These are phyloP conservation scores for Trichopoda pennipes DNA, from an alignment of 2,888 invertebrate genomes.

Conservation along the genomic window DNA sequence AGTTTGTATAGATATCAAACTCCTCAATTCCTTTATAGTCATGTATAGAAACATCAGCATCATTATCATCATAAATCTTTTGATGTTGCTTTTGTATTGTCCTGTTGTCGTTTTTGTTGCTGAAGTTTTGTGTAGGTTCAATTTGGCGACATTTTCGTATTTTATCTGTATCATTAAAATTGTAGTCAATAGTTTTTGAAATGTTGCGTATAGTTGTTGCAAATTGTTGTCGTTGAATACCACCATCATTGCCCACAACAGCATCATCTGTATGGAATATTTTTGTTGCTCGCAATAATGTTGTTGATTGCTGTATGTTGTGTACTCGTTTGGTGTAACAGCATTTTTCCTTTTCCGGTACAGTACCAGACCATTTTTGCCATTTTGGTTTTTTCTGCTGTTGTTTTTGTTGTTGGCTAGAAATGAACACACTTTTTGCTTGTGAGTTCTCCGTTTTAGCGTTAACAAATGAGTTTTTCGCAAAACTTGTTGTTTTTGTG, in stretches of 20 bases:
- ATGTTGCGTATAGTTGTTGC: slow-evolving; percentile 18
- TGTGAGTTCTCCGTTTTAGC: slow-evolving; percentile 33
- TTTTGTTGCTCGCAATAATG: slow-evolving; percentile 22
- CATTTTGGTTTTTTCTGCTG: slow-evolving; percentile 37
- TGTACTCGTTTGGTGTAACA: slow-evolving; percentile 27
- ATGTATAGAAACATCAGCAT: slow-evolving; percentile 43
- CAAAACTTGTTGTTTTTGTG: slow-evolving; percentile 22
- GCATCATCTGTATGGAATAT: slow-evolving; percentile 57
- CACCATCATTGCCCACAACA: slow-evolving; percentile 23
- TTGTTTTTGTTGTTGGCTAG: slow-evolving; percentile 46
- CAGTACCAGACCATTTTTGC: slow-evolving; percentile 45
- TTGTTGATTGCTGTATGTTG: slow-evolving; percentile 17
- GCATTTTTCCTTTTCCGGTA: slow-evolving; percentile 19
- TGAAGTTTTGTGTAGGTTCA: slow-evolving; percentile 15
- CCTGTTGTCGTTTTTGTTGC: slow-evolving; percentile 38
- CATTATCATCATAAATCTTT: slow-evolving; percentile 20
- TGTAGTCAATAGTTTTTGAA: slow-evolving; percentile 39
- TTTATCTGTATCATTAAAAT: background rate
- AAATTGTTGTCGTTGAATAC: slow-evolving; percentile 31
- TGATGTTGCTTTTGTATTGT: slow-evolving; percentile 54
- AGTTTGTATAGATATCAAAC: slow-evolving; percentile 56
- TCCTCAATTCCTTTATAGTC: slow-evolving; percentile 65
- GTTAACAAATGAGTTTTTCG: slow-evolving; percentile 1
- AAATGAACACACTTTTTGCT: slow-evolving; percentile 67
- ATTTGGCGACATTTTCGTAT: slow-evolving; percentile 44